Conservation (phyloP, 1,140 invertebrate species). For the Venustaconcha ellipsiformis region DNA sequence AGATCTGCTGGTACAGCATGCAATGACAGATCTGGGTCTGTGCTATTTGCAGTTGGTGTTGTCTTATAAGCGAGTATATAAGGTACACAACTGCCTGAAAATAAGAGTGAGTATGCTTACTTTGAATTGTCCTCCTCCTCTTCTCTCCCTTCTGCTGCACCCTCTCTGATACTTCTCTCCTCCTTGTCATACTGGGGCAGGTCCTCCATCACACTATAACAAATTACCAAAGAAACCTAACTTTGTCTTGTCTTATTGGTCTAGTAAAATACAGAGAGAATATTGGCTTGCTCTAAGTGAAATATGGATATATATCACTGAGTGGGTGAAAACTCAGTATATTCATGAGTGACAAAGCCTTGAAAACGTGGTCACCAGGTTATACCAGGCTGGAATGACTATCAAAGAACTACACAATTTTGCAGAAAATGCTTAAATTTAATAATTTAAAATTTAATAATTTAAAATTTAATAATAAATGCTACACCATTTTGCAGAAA, state of each 20-base stretch:
- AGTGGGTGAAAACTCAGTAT: neutral
- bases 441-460: too few species aligned
- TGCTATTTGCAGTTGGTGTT: too few species aligned
- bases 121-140: slow-evolving; percentile 24
- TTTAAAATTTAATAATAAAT: too few species aligned
- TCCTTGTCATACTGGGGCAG: slow-evolving; percentile 48
- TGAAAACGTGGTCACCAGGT: neutral
- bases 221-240: neutral
- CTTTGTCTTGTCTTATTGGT: neutral
- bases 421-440: too few species aligned
- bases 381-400: neutral
- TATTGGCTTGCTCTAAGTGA: too few species aligned
- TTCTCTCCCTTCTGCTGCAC: slow-evolving; percentile 8
- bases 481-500: too few species aligned
- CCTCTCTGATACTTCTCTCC: slow-evolving; percentile 18
- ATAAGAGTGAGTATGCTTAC: neutral
- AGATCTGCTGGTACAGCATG: too few species aligned
- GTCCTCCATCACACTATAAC: slow-evolving; percentile 46
- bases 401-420: too few species aligned
- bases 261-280: too few species aligned
- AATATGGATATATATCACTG: neutral
- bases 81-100: too few species aligned
- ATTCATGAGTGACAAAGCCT: neutral
- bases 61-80: too few species aligned
- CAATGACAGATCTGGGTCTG: too few species aligned